Percentiles rank a stretch among this genome's conserved stretches.
Conservation (phyloP, 1,140 invertebrate species). For the Magallana gigas region DNA sequence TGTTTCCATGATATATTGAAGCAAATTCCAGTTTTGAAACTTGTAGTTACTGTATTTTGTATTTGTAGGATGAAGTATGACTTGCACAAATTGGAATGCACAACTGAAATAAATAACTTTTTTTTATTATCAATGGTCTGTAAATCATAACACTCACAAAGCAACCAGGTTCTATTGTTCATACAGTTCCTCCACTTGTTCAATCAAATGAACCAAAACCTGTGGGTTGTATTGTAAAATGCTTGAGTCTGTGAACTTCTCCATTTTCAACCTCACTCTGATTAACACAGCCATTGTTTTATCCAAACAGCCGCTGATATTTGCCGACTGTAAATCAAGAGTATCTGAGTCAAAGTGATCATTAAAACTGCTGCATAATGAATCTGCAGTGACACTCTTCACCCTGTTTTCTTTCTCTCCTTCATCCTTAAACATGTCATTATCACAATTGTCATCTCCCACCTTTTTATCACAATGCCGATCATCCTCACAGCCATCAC, state of each 20-base stretch:
- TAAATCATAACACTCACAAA: too few species aligned
- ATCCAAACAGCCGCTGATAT: constrained; percentile 36
- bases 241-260: constrained; percentile 12
- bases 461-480: not conserved
- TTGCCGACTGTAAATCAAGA: not conserved
- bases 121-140: too few species aligned
- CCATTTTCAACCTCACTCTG: constrained; percentile 46
- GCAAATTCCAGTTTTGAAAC: too few species aligned
- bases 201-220: constrained; percentile 28
- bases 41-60: too few species aligned
- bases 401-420: not conserved
- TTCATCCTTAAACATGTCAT: constrained; percentile 31
- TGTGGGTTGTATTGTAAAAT: constrained; percentile 50
- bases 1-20: too few species aligned
- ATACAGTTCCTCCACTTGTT: constrained; percentile 41
- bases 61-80: too few species aligned
- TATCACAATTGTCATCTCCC: constrained; percentile 41
- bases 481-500: too few species aligned
- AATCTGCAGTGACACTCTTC: not conserved
- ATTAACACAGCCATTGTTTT: constrained; percentile 45
- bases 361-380: not conserved
- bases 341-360: not conserved
- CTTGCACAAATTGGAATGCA: too few species aligned
- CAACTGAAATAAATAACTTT: too few species aligned
- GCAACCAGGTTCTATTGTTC: constrained; percentile 37